These are phyloP conservation scores for Rhegmatorhina hoffmannsi DNA, from an alignment of 2,113 vertebrate genomes.

Conservation along the genomic window DNA sequence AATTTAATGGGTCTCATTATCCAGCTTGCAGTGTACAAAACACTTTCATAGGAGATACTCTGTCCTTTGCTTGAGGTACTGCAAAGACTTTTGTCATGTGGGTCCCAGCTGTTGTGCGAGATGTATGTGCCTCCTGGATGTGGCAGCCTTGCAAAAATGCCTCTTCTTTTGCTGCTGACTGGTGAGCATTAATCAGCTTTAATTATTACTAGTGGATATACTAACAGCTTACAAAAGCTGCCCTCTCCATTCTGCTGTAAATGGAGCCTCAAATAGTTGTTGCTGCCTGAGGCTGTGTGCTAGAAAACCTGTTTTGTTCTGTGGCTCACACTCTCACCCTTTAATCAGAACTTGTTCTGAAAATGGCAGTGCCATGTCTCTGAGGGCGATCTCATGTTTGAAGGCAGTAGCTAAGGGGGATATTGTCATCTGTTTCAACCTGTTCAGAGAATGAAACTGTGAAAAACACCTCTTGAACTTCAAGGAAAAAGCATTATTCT, in stretches of 20 bases:
- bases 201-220: conserved; percentile 7
- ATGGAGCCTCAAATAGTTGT: conserved; percentile 25
- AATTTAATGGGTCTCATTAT: not conserved
- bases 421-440: conserved; percentile 34
- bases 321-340: not conserved
- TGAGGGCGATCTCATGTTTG: conserved; percentile 19
- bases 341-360: conserved; percentile 55
- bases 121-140: not conserved
- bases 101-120: not conserved
- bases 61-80: not conserved
- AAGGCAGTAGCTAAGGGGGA: conserved; percentile 17
- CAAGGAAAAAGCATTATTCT: not conserved
- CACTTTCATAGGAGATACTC: not conserved
- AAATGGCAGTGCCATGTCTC: conserved; percentile 8
- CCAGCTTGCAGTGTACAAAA: not conserved
- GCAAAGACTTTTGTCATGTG: not conserved
- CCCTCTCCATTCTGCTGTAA: not conserved
- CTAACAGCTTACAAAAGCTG: not conserved
- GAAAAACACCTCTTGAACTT: conserved; percentile 16
- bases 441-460: not conserved
- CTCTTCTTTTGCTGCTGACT: not conserved
- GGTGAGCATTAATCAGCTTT: conserved; percentile 22
- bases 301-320: conserved; percentile 23
- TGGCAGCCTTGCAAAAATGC: not conserved
- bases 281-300: conserved; percentile 1